A percentile compares a stretch with the other conserved stretches of the same genome.
phyloP scores from a whole-genome alignment of 2,888 invertebrate genomes.

The Tortrix viridana region DNA sequence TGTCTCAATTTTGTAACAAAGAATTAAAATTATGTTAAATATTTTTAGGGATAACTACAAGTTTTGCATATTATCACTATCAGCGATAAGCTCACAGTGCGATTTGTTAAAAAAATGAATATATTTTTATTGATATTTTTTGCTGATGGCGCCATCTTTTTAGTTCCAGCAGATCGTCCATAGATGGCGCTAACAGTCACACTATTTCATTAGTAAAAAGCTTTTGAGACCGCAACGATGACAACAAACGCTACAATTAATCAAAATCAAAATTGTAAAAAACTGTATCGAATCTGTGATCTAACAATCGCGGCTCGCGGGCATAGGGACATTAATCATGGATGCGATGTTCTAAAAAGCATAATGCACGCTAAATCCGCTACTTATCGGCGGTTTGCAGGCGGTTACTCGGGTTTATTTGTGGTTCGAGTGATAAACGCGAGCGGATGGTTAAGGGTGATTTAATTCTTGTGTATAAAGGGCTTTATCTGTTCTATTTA shows the following conservation, averaged over 20 bases:
- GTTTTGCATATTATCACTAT: no score
- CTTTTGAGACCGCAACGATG: constrained; percentile 1
- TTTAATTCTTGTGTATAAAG: no score
- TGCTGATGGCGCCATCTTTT: no score
- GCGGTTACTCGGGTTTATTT: constrained; percentile 53
- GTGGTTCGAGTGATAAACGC: constrained; percentile 41
- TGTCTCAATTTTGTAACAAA: no score
- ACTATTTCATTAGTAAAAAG: not conserved
- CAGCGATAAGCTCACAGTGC: no score
- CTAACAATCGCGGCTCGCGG: constrained; percentile 13
- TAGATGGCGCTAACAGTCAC: not conserved
- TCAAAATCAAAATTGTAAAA: constrained; percentile 7
- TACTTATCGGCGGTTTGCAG: constrained; percentile 61
- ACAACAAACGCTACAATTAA: constrained; percentile 8
- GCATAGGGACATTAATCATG: constrained; percentile 64
- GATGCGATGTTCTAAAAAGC: constrained; percentile 46
- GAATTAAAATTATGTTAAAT: no score
- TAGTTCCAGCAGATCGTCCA: no score
- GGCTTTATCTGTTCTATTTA: no score
- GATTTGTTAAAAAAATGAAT: no score
- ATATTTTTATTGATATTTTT: no score
- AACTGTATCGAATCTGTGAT: constrained; percentile 19
- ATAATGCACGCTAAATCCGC: constrained; percentile 61
- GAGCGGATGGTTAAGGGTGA: constrained; percentile 31
- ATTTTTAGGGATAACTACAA: no score